Conservation (phyloP, 2,888 invertebrate species). For the Lampropteryx suffumata region DNA sequence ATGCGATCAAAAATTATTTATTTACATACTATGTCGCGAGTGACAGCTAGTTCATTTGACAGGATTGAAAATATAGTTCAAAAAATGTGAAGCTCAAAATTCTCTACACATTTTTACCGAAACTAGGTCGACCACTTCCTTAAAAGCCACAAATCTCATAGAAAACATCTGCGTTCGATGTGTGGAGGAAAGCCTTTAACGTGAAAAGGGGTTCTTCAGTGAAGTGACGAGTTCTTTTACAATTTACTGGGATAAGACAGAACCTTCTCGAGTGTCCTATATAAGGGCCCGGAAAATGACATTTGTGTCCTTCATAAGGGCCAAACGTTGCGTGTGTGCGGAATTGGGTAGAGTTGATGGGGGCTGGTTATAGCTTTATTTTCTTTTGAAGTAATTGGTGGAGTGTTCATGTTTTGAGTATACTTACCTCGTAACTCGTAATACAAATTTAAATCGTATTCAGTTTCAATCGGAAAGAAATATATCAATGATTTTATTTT, state of each 20-base stretch:
- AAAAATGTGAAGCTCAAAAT: not conserved
- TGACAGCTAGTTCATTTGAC: too few relatives aligned
- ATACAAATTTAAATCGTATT: too few relatives aligned
- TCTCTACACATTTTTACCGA: conserved; percentile 6
- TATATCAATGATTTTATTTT: too few relatives aligned
- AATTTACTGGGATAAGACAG: conserved; percentile 21
- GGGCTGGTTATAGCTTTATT: conserved; percentile 4
- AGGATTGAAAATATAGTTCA: not conserved
- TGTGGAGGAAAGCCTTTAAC: conserved; percentile 22
- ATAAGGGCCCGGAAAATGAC: conserved; percentile 16
- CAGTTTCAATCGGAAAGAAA: too few relatives aligned
- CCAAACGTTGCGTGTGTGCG: conserved; percentile 12
- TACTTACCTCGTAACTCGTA: too few relatives aligned
- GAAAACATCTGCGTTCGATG: conserved; percentile 27
- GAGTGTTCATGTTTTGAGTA: too few relatives aligned
- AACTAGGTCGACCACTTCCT: conserved; percentile 11
- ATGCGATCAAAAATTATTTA: too few relatives aligned
- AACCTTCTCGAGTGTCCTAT: conserved; percentile 20
- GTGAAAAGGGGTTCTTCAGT: conserved; percentile 27
- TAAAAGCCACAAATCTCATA: conserved; percentile 29
- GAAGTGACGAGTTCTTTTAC: conserved; percentile 24
- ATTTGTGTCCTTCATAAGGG: conserved; percentile 14
- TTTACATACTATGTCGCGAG: too few relatives aligned
- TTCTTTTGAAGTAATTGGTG: not conserved
- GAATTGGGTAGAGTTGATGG: conserved; percentile 15